Evolutionary conservation across 30 jellyfish, hydroid and myxozoan genomes (phyloP).

Genomic region (Catostylus mosaicus): DNA sequence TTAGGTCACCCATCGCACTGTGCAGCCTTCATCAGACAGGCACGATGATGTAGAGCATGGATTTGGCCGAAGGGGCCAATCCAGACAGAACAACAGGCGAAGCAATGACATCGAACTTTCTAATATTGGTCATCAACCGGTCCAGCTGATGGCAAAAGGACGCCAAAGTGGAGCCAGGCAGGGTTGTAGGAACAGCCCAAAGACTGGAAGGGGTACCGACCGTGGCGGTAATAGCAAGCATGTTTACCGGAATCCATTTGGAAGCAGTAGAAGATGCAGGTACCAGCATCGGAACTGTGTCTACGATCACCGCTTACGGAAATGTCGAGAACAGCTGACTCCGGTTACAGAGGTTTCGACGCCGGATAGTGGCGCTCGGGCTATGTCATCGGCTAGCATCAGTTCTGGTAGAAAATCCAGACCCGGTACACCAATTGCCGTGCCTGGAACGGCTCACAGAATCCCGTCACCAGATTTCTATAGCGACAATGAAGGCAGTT

Average conservation of each 20-base stretch:
- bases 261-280: slow-evolving; percentile 29
- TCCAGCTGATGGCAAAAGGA: slow-evolving; percentile 31
- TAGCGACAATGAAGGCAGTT: slow-evolving; percentile 16
- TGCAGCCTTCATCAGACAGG: slow-evolving; percentile 46
- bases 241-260: slow-evolving; percentile 60
- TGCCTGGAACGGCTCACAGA: slow-evolving; percentile 41
- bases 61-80: neutral
- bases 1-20: slow-evolving; percentile 67
- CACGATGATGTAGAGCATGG: neutral
- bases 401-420: slow-evolving; percentile 39
- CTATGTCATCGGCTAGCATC: slow-evolving; percentile 43
- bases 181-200: slow-evolving; percentile 16
- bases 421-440: slow-evolving; percentile 77
- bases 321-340: slow-evolving; percentile 65
- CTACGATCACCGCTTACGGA: slow-evolving; percentile 57
- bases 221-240: slow-evolving; percentile 7
- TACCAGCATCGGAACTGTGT: slow-evolving; percentile 54
- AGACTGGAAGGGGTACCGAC: neutral
- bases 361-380: slow-evolving; percentile 71
- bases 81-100: slow-evolving; percentile 2
- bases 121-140: slow-evolving; percentile 27
- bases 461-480: slow-evolving; percentile 33
- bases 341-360: slow-evolving; percentile 80
- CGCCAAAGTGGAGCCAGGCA: slow-evolving; percentile 26
- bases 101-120: slow-evolving; percentile 42